phyloP scores from a whole-genome alignment of 2,113 vertebrate genomes.

The Bolborhynchus lineola region DNA sequence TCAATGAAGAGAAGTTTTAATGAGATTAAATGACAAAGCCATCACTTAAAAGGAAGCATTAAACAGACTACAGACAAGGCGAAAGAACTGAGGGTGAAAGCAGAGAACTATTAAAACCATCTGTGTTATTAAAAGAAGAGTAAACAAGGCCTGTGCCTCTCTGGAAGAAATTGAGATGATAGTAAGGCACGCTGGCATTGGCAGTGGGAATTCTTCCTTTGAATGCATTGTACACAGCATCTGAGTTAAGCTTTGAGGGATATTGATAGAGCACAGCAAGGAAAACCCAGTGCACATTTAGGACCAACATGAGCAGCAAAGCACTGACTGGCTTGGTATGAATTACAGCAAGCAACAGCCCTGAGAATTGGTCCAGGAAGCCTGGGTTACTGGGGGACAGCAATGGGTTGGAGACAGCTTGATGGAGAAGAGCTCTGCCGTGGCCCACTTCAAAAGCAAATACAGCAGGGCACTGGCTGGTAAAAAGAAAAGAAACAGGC shows the following conservation, averaged over 20 bases:
- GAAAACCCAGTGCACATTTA: not conserved
- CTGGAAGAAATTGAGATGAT: not conserved
- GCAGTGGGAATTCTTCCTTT: not conserved
- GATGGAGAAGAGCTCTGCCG: not conserved
- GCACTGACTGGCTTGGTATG: not conserved
- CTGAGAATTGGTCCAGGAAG: not conserved
- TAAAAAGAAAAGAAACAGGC: not conserved
- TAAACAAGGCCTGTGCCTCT: conserved; percentile 44
- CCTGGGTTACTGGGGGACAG: not conserved
- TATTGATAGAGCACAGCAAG: not conserved
- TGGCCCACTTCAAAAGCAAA: not conserved
- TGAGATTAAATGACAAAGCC: conserved; percentile 59
- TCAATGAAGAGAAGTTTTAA: conserved; percentile 62
- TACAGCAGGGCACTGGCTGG: not conserved
- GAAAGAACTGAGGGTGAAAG: conserved; percentile 16
- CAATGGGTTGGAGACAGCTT: not conserved
- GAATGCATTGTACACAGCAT: accelerated
- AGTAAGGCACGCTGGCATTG: not conserved
- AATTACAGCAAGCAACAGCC: not conserved
- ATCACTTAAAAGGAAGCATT: conserved; percentile 51
- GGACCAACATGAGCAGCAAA: not conserved
- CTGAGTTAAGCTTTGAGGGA: not conserved
- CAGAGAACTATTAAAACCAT: conserved; percentile 50
- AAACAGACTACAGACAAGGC: conserved; percentile 33
- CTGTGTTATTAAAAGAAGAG: conserved; percentile 49